Evolutionary conservation across 1,140 invertebrate species (phyloP), one percentile per base, ranked within the genome.

Genomic region (Diplogasteroides magnus): DNA sequence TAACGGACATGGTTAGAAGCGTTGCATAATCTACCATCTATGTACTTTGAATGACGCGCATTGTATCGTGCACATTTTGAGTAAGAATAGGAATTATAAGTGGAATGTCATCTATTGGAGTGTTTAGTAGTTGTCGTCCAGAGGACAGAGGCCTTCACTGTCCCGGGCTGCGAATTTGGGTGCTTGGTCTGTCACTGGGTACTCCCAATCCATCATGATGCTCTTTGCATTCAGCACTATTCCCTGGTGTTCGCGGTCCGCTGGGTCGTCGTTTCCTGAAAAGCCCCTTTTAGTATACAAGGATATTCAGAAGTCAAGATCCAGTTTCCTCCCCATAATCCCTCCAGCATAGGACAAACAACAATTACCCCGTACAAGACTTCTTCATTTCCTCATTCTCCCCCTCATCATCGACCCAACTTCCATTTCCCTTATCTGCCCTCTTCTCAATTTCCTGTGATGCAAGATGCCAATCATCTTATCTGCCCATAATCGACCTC

Each of bases 181-280:
- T 31, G 67, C 70, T 60, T 78, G 72, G 23, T 78, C 80, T 31
- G 73, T 71, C n/a, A 82, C 55, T 25, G 77, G 77, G 14, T 80
- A 70, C 2, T 62, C 67, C 79, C 79, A 81, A 31, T 82, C 80
- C 2, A 81, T 70, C 66, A 82, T 64, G 1, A 82, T 64, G 2
- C 77, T 75, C 37, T 81, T 68, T 26, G 72, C 67, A 64, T 79
- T 78, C 26, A 80, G 63, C 14, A 78, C 60, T 19, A 79, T 31
- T 25, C 78, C 78, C n/a, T 72, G 61, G 15, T 72, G 72, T 2
- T 74, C 69, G 32, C 56, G 61, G 61, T 80, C 71, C 31, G 32
- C 66, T 27, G 61, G 62, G 29, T 74, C 70, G 31, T 82, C 74
- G 26, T 76, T 73, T n/a, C 79, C 78, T 80, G 68, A 67, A 81